Evolutionary conservation across 2,888 invertebrate genomes (phyloP).

Genomic region (Flexamia atlantica): DNA sequence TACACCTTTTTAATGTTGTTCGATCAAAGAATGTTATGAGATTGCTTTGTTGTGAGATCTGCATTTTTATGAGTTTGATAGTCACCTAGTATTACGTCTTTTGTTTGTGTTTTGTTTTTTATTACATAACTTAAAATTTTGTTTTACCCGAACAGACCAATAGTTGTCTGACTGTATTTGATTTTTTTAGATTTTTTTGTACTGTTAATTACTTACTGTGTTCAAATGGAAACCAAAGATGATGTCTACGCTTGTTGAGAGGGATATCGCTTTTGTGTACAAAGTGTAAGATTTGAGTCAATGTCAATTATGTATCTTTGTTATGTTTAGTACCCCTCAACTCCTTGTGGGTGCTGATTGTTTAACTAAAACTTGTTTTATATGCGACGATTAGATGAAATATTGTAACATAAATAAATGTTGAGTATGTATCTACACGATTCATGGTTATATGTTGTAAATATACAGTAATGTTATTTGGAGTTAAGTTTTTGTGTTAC

Average conservation of each 20-base stretch:
- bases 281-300: constrained; percentile 43
- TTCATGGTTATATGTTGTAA: constrained; percentile 54
- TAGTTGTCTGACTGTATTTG: neutral
- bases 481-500: constrained; percentile 17
- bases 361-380: constrained; percentile 39
- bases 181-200: neutral
- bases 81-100: neutral
- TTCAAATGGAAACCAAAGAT: constrained; percentile 62
- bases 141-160: neutral
- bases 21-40: neutral
- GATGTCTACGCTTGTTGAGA: constrained; percentile 59
- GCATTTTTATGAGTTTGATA: constrained; percentile 3
- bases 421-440: constrained; percentile 21
- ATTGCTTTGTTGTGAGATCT: neutral
- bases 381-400: constrained; percentile 20
- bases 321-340: constrained; percentile 37
- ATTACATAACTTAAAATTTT: neutral
- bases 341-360: constrained; percentile 38
- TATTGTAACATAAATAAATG: constrained; percentile 21
- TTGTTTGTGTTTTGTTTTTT: constrained; percentile 29
- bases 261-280: constrained; percentile 25
- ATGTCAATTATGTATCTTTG: constrained; percentile 52
- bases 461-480: constrained; percentile 57
- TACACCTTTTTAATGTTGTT: constrained; percentile 7
- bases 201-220: constrained; percentile 48